These are phyloP conservation scores for Carassius gibelio DNA, from an alignment of 2,113 vertebrate genomes.

Conservation along the genomic window DNA sequence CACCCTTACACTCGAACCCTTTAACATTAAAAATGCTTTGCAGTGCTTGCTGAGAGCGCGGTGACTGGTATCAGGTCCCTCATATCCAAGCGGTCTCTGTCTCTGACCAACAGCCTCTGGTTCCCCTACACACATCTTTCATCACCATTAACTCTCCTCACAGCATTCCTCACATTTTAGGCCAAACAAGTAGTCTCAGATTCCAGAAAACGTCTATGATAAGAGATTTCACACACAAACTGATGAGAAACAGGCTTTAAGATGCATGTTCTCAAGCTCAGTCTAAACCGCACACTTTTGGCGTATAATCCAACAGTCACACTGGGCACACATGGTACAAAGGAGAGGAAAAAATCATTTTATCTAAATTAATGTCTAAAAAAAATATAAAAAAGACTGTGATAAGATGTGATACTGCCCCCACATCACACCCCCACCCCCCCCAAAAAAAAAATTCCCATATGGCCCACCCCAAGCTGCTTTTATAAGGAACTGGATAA, in stretches of 20 bases:
- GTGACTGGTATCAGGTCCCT: neutral
- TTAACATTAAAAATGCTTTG: neutral
- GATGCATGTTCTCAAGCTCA: too few species aligned
- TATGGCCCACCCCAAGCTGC: too few species aligned
- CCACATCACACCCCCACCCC: too few species aligned
- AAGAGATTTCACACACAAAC: neutral
- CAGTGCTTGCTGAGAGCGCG: too few species aligned
- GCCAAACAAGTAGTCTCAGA: neutral
- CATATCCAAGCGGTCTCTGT: neutral
- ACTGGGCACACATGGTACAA: too few species aligned
- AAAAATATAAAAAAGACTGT: too few species aligned
- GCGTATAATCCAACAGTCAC: neutral
- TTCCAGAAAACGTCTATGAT: neutral
- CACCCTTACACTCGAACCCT: neutral
- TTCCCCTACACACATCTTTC: neutral
- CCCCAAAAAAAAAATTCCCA: too few species aligned
- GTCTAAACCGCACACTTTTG: too few species aligned
- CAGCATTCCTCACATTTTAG: conserved; percentile 19
- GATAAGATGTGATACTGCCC: too few species aligned
- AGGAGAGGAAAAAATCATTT: too few species aligned
- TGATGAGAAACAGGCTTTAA: neutral
- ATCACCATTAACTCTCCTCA: neutral
- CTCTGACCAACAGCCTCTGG: neutral
- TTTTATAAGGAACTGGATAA: neutral
- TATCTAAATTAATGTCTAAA: too few species aligned